Base-by-base conservation (phyloP, 2,888 invertebrate genomes). In the Volucella bombylans region DNA sequence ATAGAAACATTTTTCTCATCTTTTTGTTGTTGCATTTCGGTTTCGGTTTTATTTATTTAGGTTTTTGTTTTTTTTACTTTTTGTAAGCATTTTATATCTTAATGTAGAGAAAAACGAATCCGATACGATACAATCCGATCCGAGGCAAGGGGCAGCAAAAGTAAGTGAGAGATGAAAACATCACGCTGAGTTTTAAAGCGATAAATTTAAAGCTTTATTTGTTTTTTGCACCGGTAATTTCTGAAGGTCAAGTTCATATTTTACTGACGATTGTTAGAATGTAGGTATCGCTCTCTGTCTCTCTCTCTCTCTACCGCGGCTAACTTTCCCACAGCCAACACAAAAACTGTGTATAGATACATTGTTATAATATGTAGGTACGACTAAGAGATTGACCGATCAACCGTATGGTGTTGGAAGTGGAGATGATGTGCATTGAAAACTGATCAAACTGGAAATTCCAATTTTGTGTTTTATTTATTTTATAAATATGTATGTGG, bases 231-330 rank as follows among this genome's bases (percentile, higher is more conserved):
- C 71, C 78, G 79, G 87, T 87, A 87, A 83, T 80, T 87, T 87
- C 65, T 85, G 87, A 89, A 88, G 87, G 88, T 87, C 86, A 85
- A 87, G 87, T 79, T 86, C 78, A 89, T 88, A 89, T 88, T 87
- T 88, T 89, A 88, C 72, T 54, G 67, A 57, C 62, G 74, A 59
- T 72, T 81, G 57, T 71, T 67, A 76, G 68, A 67, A 18, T 31
- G 43, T 45, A 65, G 18, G 18, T 23, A 23, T 23, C 47, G n/a
- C 11, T 1, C 18, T n/a, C 8, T n/a, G 12, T 4, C 1, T 45
- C 47, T 31, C 11, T 1, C 18, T n/a, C 8, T n/a, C 45, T 4
- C 1, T 45, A n/a, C n/a, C 45, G 2, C 18, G 2, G 18, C 18
- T 2, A 23, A 23, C 3, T 23, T 23, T 23, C 45, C 45, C 0